Percentiles rank a stretch among this genome's conserved stretches.
Conservation (phyloP, 2,113 vertebrate genomes). For the Takifugu flavidus region DNA sequence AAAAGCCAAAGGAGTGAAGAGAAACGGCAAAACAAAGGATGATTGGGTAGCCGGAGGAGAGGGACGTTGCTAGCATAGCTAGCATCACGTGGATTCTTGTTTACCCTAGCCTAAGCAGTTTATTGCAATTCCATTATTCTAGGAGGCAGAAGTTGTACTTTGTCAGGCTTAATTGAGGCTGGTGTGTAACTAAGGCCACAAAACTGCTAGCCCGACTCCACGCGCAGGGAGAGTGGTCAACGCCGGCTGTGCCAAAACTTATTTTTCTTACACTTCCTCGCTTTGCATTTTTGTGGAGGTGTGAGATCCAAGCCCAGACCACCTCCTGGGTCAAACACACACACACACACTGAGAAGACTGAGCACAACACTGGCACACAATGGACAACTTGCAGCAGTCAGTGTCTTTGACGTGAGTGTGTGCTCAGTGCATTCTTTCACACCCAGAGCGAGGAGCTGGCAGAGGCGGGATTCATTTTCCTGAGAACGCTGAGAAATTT, state of each 20-base stretch:
- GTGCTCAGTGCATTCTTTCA: slow-evolving; percentile 22
- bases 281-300: slow-evolving; percentile 12
- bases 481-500: background rate
- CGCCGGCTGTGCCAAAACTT: slow-evolving; percentile 11
- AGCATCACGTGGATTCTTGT: no score
- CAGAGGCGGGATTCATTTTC: background rate
- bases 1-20: no score
- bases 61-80: no score
- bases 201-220: slow-evolving; percentile 35
- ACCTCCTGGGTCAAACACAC: slow-evolving; percentile 12
- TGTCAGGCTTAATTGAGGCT: no score
- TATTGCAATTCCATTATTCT: no score
- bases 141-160: no score
- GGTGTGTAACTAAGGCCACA: background rate
- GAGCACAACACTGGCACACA: slow-evolving; percentile 4
- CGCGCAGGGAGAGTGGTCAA: slow-evolving; percentile 35
- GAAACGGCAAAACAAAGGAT: background rate
- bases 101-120: no score
- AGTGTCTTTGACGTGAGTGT: slow-evolving; percentile 5
- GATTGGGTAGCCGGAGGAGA: background rate
- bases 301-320: slow-evolving; percentile 24
- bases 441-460: background rate
- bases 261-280: background rate
- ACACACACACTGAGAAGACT: slow-evolving; percentile 7
- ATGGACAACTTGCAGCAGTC: slow-evolving; percentile 16